Evolutionary conservation across 2,113 vertebrate species (phyloP).

Genomic region (Aegotheles bennettii): DNA sequence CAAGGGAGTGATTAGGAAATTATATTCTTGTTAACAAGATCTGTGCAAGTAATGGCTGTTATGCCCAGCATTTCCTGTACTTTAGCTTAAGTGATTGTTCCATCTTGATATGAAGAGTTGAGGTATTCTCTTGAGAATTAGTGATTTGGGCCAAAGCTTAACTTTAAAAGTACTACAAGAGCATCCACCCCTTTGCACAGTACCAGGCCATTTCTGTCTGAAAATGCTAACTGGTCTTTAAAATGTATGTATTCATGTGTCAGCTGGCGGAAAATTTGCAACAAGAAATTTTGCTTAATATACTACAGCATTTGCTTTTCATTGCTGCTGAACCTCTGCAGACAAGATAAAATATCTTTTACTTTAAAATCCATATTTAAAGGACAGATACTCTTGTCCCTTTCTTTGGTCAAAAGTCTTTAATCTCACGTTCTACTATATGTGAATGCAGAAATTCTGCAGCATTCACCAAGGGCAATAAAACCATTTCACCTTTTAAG

Average conservation of each 20-base stretch:
- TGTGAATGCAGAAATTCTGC: not conserved
- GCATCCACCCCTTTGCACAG: not conserved
- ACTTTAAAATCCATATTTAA: not conserved
- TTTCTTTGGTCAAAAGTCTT: not conserved
- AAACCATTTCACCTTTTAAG: not conserved
- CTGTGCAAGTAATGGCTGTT: conserved; percentile 11
- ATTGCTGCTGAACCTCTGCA: not conserved
- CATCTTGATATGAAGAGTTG: not conserved
- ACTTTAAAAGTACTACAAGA: not conserved
- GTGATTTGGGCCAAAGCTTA: not conserved
- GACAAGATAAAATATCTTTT: not conserved
- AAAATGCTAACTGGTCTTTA: not conserved
- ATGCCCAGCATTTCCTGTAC: conserved; percentile 48
- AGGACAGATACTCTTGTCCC: not conserved
- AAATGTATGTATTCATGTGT: not conserved
- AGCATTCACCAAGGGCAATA: not conserved
- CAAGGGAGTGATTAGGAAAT: conserved; percentile 53
- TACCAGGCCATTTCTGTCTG: not conserved
- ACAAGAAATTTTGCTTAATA: not conserved
- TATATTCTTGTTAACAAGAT: conserved; percentile 57
- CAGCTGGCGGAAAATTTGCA: not conserved
- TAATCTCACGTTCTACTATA: not conserved
- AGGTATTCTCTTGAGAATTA: conserved; percentile 6
- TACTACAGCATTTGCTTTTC: not conserved
- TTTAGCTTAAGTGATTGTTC: conserved; percentile 10